Evolutionary conservation across 23 tunicate genomes (phyloP).

Genomic region (Corella eumyota): DNA sequence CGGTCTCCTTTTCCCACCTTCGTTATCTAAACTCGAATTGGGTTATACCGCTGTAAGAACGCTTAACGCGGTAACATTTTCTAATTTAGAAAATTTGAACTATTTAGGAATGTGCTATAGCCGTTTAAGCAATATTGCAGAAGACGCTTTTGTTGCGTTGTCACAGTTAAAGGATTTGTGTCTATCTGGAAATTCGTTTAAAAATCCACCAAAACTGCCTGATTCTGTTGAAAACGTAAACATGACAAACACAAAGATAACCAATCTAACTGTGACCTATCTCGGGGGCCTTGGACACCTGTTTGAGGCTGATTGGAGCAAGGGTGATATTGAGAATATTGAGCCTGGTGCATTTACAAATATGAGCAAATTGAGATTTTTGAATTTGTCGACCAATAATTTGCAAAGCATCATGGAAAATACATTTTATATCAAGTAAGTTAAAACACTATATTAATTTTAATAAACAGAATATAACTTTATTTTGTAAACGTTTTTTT

Average conservation of each 20-base stretch:
- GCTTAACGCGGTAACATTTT: not conserved
- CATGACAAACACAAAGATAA: not conserved
- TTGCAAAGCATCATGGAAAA: not conserved
- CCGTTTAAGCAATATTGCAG: not conserved
- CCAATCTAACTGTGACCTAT: not conserved
- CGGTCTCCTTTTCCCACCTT: not conserved
- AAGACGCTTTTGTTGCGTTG: not conserved
- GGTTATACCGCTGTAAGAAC: not conserved
- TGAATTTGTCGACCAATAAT: not conserved
- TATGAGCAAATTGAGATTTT: not conserved
- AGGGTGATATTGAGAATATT: not conserved
- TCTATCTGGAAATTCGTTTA: not conserved
- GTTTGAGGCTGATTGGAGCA: not conserved
- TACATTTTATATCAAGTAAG: not conserved
- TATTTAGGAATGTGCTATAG: not conserved
- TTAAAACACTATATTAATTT: no score
- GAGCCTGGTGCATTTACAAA: not conserved
- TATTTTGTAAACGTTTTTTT: no score
- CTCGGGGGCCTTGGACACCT: not conserved
- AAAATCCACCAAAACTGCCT: not conserved
- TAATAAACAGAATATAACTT: no score
- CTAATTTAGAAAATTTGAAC: not conserved
- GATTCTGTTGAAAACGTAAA: not conserved
- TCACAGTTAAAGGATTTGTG: not conserved
- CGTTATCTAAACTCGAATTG: not conserved